Conservation (phyloP, 2,888 invertebrate species). For the Pachymerium ferrugineum region DNA sequence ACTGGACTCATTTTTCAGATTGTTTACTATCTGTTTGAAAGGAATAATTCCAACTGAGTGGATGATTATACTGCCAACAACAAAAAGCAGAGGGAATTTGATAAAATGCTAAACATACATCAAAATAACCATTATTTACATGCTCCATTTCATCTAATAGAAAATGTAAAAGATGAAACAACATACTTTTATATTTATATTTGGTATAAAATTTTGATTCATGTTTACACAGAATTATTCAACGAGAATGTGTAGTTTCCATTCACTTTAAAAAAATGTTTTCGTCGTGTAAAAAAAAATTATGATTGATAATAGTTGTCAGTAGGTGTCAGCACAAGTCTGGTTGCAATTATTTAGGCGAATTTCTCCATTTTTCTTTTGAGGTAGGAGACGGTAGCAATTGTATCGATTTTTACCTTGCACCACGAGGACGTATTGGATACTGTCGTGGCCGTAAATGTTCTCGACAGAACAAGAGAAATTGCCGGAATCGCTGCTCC, state of each 20-base stretch:
- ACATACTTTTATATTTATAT: too few species aligned
- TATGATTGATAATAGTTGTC: not conserved
- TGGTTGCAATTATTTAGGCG: not conserved
- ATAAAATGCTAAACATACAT: not conserved
- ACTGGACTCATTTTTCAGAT: not conserved
- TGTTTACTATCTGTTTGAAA: not conserved
- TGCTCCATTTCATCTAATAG: too few species aligned
- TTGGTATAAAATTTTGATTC: too few species aligned
- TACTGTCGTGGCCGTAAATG: constrained; percentile 44
- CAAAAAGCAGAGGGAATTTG: not conserved
- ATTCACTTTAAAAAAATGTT: too few species aligned
- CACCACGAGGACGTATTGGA: constrained; percentile 44
- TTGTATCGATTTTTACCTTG: constrained; percentile 43
- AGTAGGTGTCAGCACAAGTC: not conserved
- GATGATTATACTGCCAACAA: constrained; percentile 5
- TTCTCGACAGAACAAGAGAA: constrained; percentile 47
- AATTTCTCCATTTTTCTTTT: not conserved
- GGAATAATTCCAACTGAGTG: constrained; percentile 3
- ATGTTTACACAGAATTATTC: too few species aligned
- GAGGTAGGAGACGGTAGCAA: not conserved
- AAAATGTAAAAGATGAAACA: not conserved
- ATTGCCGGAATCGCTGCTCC: constrained; percentile 45
- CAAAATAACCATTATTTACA: not conserved
- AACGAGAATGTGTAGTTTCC: too few species aligned
- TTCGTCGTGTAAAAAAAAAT: too few species aligned